These are phyloP conservation scores for Drosophila santomea DNA, from an alignment of 1,140 invertebrate species.

Conservation along the genomic window DNA sequence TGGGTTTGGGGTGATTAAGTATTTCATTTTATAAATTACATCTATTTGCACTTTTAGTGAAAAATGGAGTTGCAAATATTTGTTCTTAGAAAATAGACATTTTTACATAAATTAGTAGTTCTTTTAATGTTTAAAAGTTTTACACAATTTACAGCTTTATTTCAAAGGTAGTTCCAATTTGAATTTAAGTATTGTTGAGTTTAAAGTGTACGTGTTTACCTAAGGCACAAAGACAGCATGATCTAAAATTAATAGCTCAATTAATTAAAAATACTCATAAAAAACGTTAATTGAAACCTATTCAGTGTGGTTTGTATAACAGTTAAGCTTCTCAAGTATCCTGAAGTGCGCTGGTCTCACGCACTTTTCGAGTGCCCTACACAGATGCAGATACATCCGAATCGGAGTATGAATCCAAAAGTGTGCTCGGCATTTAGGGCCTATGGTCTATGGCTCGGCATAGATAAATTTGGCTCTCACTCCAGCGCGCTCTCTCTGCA, in stretches of 20 bases:
- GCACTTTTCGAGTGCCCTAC: conserved; percentile 10
- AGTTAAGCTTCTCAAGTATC: conserved; percentile 20
- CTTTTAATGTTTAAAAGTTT: too few species aligned
- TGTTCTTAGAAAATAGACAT: too few species aligned
- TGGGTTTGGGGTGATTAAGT: not conserved
- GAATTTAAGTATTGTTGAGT: too few species aligned
- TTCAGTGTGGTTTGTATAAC: conserved; percentile 13
- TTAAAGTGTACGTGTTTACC: too few species aligned
- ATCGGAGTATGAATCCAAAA: not conserved
- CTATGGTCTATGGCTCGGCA: conserved; percentile 18
- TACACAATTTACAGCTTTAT: too few species aligned
- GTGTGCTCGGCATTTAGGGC: conserved; percentile 13
- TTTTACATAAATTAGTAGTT: too few species aligned
- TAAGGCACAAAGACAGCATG: too few species aligned
- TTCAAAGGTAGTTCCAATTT: too few species aligned
- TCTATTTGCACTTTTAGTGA: not conserved
- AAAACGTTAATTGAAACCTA: not conserved
- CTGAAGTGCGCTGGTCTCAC: conserved; percentile 20
- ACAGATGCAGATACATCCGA: conserved; percentile 4
- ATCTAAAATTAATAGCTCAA: not conserved
- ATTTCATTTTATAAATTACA: not conserved
- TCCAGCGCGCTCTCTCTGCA: conserved; percentile 11
- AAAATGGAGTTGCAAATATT: not conserved
- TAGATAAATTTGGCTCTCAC: conserved; percentile 32
- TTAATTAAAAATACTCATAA: not conserved